Conservation (phyloP, 2,797 vertebrate genomes). For the Pangasius sanitwongsei region DNA sequence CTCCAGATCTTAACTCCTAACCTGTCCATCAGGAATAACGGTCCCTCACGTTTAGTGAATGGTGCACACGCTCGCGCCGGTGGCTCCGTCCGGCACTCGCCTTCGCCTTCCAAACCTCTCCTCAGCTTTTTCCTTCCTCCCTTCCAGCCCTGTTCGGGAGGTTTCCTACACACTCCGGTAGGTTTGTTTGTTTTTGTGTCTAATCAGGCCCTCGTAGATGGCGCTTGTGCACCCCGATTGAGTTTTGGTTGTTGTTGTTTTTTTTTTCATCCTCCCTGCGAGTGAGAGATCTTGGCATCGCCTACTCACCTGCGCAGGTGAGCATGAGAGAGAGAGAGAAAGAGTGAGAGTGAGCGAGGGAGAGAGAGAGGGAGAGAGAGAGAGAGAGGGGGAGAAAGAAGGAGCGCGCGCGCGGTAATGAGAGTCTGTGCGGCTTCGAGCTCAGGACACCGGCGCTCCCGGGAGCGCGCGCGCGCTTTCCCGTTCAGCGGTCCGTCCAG, state of each 20-base stretch:
- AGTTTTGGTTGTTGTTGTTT: neutral
- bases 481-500: neutral
- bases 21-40: conserved; percentile 89
- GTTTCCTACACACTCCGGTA: conserved; percentile 79
- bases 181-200: conserved; percentile 69
- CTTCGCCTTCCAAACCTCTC: conserved; percentile 75
- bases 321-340: conserved; percentile 40
- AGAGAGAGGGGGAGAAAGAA: too few relatives aligned
- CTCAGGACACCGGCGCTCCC: conserved; percentile 10
- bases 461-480: neutral
- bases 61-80: neutral
- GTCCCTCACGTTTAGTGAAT: conserved; percentile 72
- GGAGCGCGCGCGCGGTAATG: neutral
- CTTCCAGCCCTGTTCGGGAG: conserved; percentile 76
- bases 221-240: neutral
- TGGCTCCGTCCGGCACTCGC: conserved; percentile 67
- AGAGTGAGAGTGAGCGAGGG: neutral
- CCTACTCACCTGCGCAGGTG: conserved; percentile 67
- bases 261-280: neutral
- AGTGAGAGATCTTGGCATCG: conserved; percentile 23
- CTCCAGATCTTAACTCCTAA: conserved; percentile 83
- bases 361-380: conserved; percentile 27
- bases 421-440: neutral
- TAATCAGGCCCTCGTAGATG: conserved; percentile 40
- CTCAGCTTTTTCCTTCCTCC: conserved; percentile 77